A percentile compares a stretch with the other conserved stretches of the same genome.
Evolutionary conservation across 2,797 vertebrate species (phyloP).

Genomic region (Astyanax mexicanus): DNA sequence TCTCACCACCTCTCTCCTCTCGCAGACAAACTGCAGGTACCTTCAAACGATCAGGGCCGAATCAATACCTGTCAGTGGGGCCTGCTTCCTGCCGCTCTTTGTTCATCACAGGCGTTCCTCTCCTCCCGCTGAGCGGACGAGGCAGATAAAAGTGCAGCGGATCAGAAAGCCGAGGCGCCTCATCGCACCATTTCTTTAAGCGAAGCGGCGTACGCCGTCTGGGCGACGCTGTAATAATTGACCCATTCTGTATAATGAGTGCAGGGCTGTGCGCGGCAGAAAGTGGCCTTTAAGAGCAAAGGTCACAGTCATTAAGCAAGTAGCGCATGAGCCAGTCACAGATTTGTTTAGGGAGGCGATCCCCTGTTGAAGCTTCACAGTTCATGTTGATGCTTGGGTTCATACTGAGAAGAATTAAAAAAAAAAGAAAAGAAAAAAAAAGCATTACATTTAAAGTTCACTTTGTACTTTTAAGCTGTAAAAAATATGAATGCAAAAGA

Average conservation of each 20-base stretch:
- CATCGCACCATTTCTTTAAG: slow-evolving; percentile 8
- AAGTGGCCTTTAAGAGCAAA: slow-evolving; percentile 50
- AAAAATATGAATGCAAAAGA: no score
- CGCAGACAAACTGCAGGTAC: slow-evolving; percentile 43
- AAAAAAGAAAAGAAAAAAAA: no score
- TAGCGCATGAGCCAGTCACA: background rate
- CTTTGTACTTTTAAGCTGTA: no score
- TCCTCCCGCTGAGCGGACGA: slow-evolving; percentile 20
- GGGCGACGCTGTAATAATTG: background rate
- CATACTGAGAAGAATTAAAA: background rate
- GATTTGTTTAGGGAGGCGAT: slow-evolving; percentile 9
- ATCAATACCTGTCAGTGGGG: slow-evolving; percentile 54
- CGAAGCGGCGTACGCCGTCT: background rate
- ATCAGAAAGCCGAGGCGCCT: slow-evolving; percentile 26
- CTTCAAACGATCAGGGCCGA: slow-evolving; percentile 54
- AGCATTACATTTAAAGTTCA: no score
- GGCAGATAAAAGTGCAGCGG: slow-evolving; percentile 47
- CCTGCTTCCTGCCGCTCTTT: slow-evolving; percentile 45
- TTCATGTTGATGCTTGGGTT: background rate
- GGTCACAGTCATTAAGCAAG: slow-evolving; percentile 38
- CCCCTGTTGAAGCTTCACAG: background rate
- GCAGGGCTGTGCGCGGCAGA: background rate
- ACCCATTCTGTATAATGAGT: slow-evolving; percentile 34
- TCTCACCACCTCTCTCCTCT: slow-evolving; percentile 26
- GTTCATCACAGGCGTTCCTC: slow-evolving; percentile 52